phyloP scores from a whole-genome alignment of 2,797 vertebrate species.

The Threskiornis aethiopicus region DNA sequence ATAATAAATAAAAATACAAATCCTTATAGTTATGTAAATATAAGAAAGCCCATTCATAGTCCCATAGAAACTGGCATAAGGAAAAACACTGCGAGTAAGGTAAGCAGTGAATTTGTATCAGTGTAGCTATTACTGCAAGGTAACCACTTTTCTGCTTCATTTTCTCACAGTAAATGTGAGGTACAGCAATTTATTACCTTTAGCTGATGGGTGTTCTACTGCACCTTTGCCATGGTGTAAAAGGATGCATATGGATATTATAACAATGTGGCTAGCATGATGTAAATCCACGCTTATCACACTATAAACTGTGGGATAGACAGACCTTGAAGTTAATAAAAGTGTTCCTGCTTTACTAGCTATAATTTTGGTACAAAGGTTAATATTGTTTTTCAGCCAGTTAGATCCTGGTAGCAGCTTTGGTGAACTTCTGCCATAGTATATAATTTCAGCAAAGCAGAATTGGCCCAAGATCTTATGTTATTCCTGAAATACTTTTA shows the following conservation, averaged over 20 bases:
- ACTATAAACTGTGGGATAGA: background rate
- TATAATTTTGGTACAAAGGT: background rate
- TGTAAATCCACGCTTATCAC: background rate
- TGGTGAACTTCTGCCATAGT: background rate
- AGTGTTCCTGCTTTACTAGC: background rate
- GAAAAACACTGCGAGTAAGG: background rate
- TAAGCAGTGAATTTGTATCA: background rate
- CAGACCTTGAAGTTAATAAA: background rate
- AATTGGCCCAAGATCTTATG: background rate
- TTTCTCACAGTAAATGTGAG: background rate
- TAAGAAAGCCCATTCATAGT: background rate
- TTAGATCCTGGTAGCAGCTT: background rate
- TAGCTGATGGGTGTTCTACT: background rate
- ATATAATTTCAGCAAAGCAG: background rate
- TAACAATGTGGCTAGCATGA: rapidly evolving
- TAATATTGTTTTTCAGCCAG: background rate
- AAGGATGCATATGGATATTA: background rate
- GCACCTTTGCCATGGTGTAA: background rate
- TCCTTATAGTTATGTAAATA: background rate
- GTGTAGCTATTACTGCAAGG: background rate
- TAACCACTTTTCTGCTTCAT: background rate
- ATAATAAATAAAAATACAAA: background rate
- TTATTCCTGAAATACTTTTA: background rate
- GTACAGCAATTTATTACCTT: background rate
- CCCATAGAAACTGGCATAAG: background rate